These are phyloP conservation scores for Meiosimyza platycephala DNA, from an alignment of 2,888 invertebrate genomes.

Conservation along the genomic window DNA sequence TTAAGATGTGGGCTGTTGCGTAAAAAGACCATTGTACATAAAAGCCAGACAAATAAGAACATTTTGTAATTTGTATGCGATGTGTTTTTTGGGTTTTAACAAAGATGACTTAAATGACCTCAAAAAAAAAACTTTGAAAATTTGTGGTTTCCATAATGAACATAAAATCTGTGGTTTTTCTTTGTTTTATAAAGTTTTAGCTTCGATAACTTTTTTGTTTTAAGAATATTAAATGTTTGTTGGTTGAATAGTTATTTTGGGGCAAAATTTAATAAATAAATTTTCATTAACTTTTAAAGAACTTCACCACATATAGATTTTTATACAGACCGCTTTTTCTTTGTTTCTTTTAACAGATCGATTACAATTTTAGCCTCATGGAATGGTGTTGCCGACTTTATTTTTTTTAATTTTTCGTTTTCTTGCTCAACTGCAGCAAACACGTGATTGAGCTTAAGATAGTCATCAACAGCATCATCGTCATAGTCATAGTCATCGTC, in stretches of 20 bases:
- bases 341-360: conserved; percentile 2
- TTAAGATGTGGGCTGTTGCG: not conserved
- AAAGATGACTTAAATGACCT: not conserved
- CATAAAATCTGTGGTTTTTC: not conserved
- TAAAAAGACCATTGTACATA: not conserved
- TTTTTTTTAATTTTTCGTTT: not conserved
- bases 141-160: not conserved
- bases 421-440: conserved; percentile 25
- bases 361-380: not conserved
- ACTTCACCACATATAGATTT: not conserved
- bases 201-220: not conserved
- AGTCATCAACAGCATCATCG: conserved; percentile 20
- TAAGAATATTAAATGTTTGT: not conserved
- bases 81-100: not conserved
- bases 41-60: not conserved
- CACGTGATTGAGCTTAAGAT: conserved; percentile 34
- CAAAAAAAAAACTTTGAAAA: not conserved
- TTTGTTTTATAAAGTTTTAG: not conserved
- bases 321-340: not conserved
- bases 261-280: conserved; percentile 7
- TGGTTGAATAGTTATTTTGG: not conserved
- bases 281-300: conserved; percentile 10
- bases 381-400: not conserved
- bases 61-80: conserved; percentile 8
- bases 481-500: not conserved